Evolutionary conservation across 2,797 vertebrate genomes (phyloP).

Genomic region (Pteronotus mesoamericanus): DNA sequence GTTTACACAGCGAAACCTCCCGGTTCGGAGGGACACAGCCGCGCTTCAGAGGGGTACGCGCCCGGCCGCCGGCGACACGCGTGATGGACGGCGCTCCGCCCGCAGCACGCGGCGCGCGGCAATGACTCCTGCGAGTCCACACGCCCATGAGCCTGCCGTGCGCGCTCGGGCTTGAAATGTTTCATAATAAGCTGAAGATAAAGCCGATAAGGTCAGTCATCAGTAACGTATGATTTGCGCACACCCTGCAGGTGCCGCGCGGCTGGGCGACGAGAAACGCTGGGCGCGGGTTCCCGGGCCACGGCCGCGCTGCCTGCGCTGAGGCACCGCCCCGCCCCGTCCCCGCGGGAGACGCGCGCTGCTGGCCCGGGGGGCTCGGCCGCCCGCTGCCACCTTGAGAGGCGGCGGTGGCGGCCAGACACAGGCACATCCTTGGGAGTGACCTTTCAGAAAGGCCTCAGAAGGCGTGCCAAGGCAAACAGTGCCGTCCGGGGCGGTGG

Average conservation of each 20-base stretch:
- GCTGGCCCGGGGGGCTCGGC: too few relatives aligned
- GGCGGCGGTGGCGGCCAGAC: neutral
- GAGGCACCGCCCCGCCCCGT: too few relatives aligned
- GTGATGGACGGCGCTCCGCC: neutral
- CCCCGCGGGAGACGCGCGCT: too few relatives aligned
- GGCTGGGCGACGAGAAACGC: too few relatives aligned
- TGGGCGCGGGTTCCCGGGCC: too few relatives aligned
- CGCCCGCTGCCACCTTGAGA: neutral
- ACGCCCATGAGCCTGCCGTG: rapidly evolving
- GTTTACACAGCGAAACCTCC: neutral
- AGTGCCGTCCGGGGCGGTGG: rapidly evolving
- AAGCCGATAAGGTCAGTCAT: neutral
- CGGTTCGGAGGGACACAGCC: neutral
- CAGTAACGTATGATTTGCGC: too few relatives aligned
- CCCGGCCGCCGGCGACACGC: rapidly evolving
- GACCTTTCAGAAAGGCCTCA: neutral
- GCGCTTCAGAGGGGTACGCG: neutral
- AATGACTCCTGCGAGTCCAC: neutral
- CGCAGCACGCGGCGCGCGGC: neutral
- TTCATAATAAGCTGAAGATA: neutral
- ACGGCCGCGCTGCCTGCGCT: too few relatives aligned
- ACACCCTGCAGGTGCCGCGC: too few relatives aligned
- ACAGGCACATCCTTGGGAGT: neutral
- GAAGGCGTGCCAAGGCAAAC: neutral
- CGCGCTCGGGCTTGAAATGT: neutral